Conservation (phyloP, 2,888 invertebrate species). For the Sympetrum striolatum region DNA sequence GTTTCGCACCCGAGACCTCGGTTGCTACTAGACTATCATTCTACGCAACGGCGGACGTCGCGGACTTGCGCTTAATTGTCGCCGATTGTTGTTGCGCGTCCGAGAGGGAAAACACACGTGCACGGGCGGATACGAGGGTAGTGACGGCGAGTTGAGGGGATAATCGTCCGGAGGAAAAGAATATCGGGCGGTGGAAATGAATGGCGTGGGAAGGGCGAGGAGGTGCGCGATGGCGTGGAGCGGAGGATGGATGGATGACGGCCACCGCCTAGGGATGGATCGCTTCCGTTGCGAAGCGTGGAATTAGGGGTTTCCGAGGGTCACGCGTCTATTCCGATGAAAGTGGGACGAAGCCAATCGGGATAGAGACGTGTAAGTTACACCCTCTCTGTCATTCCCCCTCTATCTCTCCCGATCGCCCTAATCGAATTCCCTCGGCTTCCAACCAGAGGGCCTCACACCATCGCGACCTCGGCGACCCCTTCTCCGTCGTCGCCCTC, state of each 20-base stretch:
- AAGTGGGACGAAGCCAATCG: constrained; percentile 27
- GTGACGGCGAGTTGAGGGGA: not conserved
- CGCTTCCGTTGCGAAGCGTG: constrained; percentile 26
- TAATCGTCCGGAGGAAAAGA: not conserved
- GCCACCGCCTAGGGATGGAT: not conserved
- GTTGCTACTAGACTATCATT: too few species aligned
- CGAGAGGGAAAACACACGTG: not conserved
- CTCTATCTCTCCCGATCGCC: not conserved
- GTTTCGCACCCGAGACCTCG: too few species aligned
- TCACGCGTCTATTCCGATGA: constrained; percentile 33
- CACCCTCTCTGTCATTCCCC: not conserved
- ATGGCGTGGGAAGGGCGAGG: not conserved
- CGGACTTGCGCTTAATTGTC: not conserved
- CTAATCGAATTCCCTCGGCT: constrained; percentile 20
- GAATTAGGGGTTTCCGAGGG: constrained; percentile 35
- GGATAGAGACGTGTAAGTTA: constrained; percentile 43
- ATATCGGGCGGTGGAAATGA: not conserved
- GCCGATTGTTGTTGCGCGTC: not conserved
- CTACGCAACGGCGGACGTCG: too few species aligned
- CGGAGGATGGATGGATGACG: not conserved
- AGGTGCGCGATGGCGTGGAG: not conserved
- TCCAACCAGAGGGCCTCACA: too few species aligned
- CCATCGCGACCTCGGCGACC: too few species aligned
- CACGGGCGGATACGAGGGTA: not conserved
- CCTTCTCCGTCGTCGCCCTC: too few species aligned